A percentile compares a stretch with the other conserved stretches of the same genome.
phyloP scores from a whole-genome alignment of 2,888 invertebrate species.

The Agrotis segetum region DNA sequence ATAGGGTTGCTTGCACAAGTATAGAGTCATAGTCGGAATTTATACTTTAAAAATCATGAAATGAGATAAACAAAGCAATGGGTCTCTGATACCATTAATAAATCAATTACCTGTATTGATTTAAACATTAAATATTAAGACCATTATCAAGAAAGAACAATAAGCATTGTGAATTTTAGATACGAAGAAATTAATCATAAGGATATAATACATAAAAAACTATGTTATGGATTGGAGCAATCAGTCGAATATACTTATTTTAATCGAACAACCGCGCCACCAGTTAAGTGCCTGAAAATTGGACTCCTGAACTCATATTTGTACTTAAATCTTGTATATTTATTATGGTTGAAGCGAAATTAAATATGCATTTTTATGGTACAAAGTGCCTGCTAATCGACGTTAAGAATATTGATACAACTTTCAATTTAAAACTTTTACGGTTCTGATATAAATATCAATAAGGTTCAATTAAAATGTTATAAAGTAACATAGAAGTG shows the following conservation, averaged over 20 bases:
- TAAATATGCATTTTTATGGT: constrained; percentile 12
- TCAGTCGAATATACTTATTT: constrained; percentile 21
- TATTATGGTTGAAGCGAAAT: constrained; percentile 5
- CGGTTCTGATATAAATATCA: constrained; percentile 7
- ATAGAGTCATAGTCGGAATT: too few relatives aligned
- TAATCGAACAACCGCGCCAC: constrained; percentile 25
- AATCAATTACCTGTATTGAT: too few relatives aligned
- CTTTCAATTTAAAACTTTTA: constrained; percentile 1
- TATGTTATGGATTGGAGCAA: too few relatives aligned
- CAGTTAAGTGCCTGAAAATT: constrained; percentile 15
- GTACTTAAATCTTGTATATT: constrained; percentile 22
- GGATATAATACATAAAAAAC: constrained; percentile 5
- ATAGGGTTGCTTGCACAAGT: too few relatives aligned
- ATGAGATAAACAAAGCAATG: too few relatives aligned
- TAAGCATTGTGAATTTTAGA: neutral
- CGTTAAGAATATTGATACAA: constrained; percentile 10
- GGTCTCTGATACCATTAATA: too few relatives aligned
- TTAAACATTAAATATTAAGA: too few relatives aligned
- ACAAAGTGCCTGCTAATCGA: neutral
- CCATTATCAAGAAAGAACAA: too few relatives aligned
- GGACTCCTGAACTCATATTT: constrained; percentile 29
- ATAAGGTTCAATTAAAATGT: neutral
- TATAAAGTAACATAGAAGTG: neutral
- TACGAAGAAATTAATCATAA: constrained; percentile 8
- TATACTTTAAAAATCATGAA: too few relatives aligned